phyloP scores from a whole-genome alignment of 2,888 invertebrate genomes.

The Acrobasis repandana region DNA sequence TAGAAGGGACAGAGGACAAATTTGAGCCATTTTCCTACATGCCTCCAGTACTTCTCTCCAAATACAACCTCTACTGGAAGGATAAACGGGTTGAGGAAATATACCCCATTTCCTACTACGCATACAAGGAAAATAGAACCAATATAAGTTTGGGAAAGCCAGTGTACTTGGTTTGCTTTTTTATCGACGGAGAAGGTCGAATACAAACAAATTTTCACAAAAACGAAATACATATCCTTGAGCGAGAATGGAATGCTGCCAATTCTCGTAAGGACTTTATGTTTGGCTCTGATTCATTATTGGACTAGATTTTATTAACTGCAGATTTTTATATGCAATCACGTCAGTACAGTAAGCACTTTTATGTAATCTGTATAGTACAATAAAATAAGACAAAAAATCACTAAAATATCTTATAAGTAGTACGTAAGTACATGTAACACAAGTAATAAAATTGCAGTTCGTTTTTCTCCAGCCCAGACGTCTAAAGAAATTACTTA shows the following conservation, averaged over 20 bases:
- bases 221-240: neutral
- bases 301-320: neutral
- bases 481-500: too few relatives aligned
- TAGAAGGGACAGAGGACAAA: slow-evolving; percentile 10
- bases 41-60: neutral
- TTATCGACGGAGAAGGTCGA: slow-evolving; percentile 3
- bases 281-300: neutral
- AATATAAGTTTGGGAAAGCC: neutral
- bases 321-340: neutral
- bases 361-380: neutral
- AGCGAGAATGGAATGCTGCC: slow-evolving; percentile 1
- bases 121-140: slow-evolving; percentile 5
- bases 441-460: too few relatives aligned
- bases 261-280: slow-evolving; percentile 8
- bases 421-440: too few relatives aligned
- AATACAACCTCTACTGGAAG: neutral
- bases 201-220: neutral
- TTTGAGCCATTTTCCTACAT: slow-evolving; percentile 11
- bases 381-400: neutral
- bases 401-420: too few relatives aligned
- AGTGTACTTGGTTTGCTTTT: slow-evolving; percentile 2
- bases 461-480: too few relatives aligned
- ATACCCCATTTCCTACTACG: slow-evolving; percentile 1
- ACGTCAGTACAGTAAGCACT: neutral
- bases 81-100: slow-evolving; percentile 9